Conservation (phyloP, 2,113 vertebrate species). For the Smithornis capensis region DNA sequence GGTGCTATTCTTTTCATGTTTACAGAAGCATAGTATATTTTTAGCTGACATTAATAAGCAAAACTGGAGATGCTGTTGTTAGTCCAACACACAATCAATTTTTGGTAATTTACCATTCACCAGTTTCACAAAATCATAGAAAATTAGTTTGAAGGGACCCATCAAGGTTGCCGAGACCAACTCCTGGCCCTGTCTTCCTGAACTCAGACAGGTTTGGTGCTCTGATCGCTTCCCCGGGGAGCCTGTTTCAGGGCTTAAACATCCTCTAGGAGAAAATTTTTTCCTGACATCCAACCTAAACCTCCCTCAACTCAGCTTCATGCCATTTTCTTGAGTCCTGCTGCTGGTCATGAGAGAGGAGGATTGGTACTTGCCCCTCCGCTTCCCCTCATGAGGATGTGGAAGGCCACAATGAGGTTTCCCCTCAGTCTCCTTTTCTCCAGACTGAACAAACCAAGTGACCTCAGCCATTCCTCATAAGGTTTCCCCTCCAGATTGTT, state of each 20-base stretch:
- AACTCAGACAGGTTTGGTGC: not conserved
- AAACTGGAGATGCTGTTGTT: not conserved
- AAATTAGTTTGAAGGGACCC: not conserved
- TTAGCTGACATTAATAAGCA: not conserved
- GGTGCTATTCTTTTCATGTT: not conserved
- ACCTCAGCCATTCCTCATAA: not conserved
- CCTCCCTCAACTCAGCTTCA: not conserved
- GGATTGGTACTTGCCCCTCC: not conserved
- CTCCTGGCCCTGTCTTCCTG: not conserved
- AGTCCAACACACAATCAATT: not conserved
- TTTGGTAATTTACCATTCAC: not conserved
- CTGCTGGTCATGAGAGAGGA: not conserved
- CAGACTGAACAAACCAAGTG: not conserved
- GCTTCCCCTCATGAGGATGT: rapidly evolving
- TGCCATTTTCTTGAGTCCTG: not conserved
- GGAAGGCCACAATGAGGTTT: not conserved
- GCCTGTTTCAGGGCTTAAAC: not conserved
- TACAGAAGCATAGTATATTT: not conserved
- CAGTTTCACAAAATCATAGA: not conserved
- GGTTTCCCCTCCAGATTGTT: not conserved
- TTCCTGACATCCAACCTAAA: not conserved
- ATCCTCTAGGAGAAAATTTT: not conserved
- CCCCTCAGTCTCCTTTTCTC: not conserved
- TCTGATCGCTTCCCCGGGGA: not conserved
- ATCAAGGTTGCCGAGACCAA: not conserved